Conservation (phyloP, 2,888 invertebrate species). For the Ephialtes manifestator region DNA sequence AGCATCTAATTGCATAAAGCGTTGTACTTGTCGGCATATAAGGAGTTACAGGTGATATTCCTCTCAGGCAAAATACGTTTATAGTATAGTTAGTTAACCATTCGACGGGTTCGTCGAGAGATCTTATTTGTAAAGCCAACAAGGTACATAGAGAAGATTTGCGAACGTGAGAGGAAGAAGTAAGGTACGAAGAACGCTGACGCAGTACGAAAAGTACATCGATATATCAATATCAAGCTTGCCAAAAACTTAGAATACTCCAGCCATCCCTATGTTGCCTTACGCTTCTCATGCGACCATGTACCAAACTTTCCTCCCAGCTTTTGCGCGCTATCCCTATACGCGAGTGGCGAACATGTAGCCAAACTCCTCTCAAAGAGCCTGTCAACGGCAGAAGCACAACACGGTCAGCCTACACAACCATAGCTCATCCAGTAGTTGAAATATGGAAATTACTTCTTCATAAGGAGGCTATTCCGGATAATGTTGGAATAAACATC, state of each 20-base stretch:
- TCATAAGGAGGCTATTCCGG: background rate
- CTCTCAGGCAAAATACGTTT: background rate
- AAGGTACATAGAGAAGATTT: background rate
- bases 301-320: conserved; percentile 10
- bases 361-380: conserved; percentile 12
- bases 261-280: conserved; percentile 1
- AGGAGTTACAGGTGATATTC: background rate
- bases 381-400: background rate
- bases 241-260: conserved; percentile 78
- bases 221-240: conserved; percentile 78
- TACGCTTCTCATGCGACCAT: background rate
- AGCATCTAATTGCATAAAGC: background rate
- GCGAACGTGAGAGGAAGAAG: background rate
- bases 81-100: background rate
- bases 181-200: conserved; percentile 66
- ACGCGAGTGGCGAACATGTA: background rate
- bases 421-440: background rate
- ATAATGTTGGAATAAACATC: background rate
- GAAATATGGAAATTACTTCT: conserved; percentile 5
- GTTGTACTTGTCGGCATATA: background rate
- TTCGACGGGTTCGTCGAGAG: background rate
- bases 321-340: background rate
- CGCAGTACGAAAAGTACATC: conserved; percentile 75
- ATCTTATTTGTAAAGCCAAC: conserved; percentile 9
- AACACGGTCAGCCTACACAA: background rate